Evolutionary conservation across 2,888 invertebrate species (phyloP), one percentile per base, ranked within the genome.

Genomic region (Morpho achilles): DNA sequence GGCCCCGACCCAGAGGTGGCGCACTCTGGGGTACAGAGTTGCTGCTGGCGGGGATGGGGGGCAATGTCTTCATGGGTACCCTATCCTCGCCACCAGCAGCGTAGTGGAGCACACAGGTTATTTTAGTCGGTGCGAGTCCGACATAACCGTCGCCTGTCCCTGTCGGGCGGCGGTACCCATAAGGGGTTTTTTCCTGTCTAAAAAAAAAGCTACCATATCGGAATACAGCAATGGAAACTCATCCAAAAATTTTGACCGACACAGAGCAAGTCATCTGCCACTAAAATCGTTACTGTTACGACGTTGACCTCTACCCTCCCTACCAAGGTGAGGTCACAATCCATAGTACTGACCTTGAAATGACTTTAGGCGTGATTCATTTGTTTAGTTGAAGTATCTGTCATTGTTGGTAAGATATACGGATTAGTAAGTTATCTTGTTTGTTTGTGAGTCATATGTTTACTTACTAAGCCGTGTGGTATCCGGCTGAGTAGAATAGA

Each of bases 231-330:
- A 61, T 54, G 58, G 54, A 59, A 50, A 59, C 56, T 23, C 39
- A n/a, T 56, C 39, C 22, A 8, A 7, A 16, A 16, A 40, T 46
- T 53, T 53, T n/a, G 32, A 47, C 51, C 47, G 43, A 41, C 43
- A 47, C 23, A 41, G n/a, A 41, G 10, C 46, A 53, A 58, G 46
- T 43, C 50, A 39, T 39, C 48, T 23, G 53, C 41, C 39, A 45
- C 47, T 43, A 16, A 7, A 44, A 8, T 59, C 53, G 56, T 59
- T 63, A 63, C 62, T 55, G 60, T 58, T 62, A 53, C 50, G 42
- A 23, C 40, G 39, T 16, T 58, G 60, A 58, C 56, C 60, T 39
- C 50, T 52, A 47, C 56, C 60, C 60, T 53, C 44, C 10, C 54
- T 43, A 52, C 53, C 45, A 10, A 10, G 44, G 5, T 46, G 39